phyloP scores from a whole-genome alignment of 2,888 invertebrate species.

The Acronicta psi region DNA sequence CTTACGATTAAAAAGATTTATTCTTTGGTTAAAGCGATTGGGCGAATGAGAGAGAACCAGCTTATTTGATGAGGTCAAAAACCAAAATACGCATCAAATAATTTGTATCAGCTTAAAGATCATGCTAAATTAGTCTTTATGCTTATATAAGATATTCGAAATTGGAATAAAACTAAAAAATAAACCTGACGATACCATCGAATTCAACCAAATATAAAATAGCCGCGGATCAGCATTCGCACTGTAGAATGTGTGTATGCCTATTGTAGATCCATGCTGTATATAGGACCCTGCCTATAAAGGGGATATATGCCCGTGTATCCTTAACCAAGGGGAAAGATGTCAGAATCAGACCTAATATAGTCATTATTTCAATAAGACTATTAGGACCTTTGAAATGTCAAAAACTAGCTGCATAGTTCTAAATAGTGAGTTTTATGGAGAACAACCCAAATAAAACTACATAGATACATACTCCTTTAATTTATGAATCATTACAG shows the following conservation, averaged over 20 bases:
- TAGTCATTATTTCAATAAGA: too few relatives aligned
- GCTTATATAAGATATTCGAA: too few relatives aligned
- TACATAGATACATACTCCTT: too few relatives aligned
- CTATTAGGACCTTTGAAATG: too few relatives aligned
- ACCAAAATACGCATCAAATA: too few relatives aligned
- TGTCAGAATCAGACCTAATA: neutral
- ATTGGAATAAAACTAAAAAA: neutral
- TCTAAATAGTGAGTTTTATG: too few relatives aligned
- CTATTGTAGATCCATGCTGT: neutral
- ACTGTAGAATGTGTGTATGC: neutral
- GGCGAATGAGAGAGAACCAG: neutral
- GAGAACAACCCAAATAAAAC: too few relatives aligned
- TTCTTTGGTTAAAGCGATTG: neutral
- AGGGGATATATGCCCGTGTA: neutral
- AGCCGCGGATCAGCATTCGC: slow-evolving; percentile 11
- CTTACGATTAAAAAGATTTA: neutral
- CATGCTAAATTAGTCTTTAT: neutral
- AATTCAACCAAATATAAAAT: slow-evolving; percentile 28
- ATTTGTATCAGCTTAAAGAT: neutral
- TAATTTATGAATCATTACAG: too few relatives aligned
- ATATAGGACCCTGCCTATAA: neutral
- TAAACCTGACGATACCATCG: slow-evolving; percentile 41
- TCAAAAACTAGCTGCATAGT: too few relatives aligned
- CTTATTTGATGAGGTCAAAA: neutral
- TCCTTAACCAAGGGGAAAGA: neutral